Base-by-base conservation (phyloP, 1,140 invertebrate genomes). In the Frieseomelitta varia region DNA sequence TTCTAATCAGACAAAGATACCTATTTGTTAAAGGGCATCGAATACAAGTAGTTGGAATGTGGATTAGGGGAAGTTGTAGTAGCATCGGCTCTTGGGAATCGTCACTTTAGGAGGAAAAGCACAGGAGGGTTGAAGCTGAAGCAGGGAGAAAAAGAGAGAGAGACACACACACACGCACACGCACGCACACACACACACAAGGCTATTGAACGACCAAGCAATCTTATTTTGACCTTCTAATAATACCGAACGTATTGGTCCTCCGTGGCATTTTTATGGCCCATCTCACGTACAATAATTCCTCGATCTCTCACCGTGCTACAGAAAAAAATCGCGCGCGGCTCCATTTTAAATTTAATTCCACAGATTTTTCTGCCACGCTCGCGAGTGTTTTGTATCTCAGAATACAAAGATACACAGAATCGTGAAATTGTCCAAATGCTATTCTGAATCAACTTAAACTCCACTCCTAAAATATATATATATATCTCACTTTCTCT, bases 141-240 rank as follows among this genome's bases (percentile, higher is more conserved):
- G n/a, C 12, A 67, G 71, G 63, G 47, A 76, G 24, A 75, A 69
- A 56, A 30, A 61, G n/a, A 53, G 19, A 67, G 47, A 81, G 24
- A 75, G 77, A 63, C 39, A 61, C 21, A 53, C 19, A 67, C 21
- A 53, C 19, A 67, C n/a, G n/a, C n/a, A n/a, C n/a, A n/a, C n/a
- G n/a, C n/a, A n/a, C n/a, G n/a, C n/a, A n/a, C n/a, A n/a, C n/a
- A n/a, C n/a, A n/a, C n/a, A n/a, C 21, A 53, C 19, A 67, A 61
- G 74, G 53, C 67, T 34, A 83, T 63, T 51, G 84, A 86, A 72
- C 69, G 79, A 67, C 79, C 58, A 53, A 56, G 84, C 88, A 90
- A 90, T 90, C 85, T 87, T 87, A 77, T 86, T 90, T 87, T 77
- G 85, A 90, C 85, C 88, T 86, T 87, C 85, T 90, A 90, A 87